These are phyloP conservation scores for Lerema accius DNA, from an alignment of 1,140 invertebrate genomes.

Conservation along the genomic window DNA sequence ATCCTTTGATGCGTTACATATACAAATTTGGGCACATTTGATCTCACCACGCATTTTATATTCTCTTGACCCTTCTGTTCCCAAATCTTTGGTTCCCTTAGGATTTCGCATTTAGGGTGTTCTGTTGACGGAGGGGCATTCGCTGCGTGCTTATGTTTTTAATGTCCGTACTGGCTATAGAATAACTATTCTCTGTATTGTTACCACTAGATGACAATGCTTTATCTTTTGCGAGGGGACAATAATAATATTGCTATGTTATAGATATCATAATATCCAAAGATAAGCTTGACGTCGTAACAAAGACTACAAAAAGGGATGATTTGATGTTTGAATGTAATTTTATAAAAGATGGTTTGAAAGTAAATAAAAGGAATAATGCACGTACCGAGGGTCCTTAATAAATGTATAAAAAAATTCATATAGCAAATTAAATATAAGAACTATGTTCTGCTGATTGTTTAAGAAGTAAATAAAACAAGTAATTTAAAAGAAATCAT, in stretches of 20 bases:
- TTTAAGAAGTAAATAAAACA: too few relatives aligned
- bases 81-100: slow-evolving; percentile 54
- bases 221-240: slow-evolving; percentile 29
- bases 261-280: slow-evolving; percentile 9
- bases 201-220: slow-evolving; percentile 33
- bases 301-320: background rate
- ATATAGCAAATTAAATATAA: too few relatives aligned
- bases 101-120: slow-evolving; percentile 51
- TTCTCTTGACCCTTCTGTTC: slow-evolving; percentile 42
- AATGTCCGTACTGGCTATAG: slow-evolving; percentile 51
- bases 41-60: slow-evolving; percentile 38
- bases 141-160: slow-evolving; percentile 60
- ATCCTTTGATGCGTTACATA: slow-evolving; percentile 26
- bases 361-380: background rate
- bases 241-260: slow-evolving; percentile 17
- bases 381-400: too few relatives aligned
- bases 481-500: too few relatives aligned
- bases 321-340: background rate
- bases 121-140: slow-evolving; percentile 46
- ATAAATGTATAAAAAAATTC: too few relatives aligned
- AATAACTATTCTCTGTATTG: slow-evolving; percentile 45
- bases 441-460: too few relatives aligned
- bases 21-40: slow-evolving; percentile 21
- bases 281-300: slow-evolving; percentile 14
- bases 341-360: background rate